Percentiles rank a stretch among this genome's conserved stretches.
Conservation (phyloP, 2,888 invertebrate species). For the Coleophora flavipennella region DNA sequence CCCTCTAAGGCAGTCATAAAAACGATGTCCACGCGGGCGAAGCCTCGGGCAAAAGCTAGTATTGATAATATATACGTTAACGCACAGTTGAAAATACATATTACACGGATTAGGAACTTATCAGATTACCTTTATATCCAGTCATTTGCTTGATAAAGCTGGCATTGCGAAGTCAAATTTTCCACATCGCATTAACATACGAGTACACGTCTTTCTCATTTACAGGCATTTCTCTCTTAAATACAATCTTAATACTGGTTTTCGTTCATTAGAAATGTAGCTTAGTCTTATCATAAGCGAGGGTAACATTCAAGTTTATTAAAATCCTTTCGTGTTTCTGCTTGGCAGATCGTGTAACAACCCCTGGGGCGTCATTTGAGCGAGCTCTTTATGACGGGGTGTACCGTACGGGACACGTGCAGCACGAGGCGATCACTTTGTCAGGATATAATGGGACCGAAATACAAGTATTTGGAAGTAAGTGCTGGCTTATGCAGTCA, state of each 20-base stretch:
- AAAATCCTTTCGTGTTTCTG: neutral
- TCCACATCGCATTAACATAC: no score
- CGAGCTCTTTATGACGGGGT: slow-evolving; percentile 33
- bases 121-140: no score
- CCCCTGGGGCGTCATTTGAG: no score
- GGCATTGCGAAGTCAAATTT: no score
- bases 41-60: no score
- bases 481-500: slow-evolving; percentile 4
- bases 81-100: no score
- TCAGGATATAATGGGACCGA: slow-evolving; percentile 27
- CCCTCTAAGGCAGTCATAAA: no score
- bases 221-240: neutral
- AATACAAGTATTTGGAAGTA: slow-evolving; percentile 40
- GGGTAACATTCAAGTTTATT: neutral
- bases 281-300: neutral
- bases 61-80: no score
- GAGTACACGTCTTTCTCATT: no score
- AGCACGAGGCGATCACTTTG: slow-evolving; percentile 40
- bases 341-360: neutral
- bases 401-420: slow-evolving; percentile 24
- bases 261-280: slow-evolving; percentile 19
- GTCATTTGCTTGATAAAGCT: no score
- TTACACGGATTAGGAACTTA: no score
- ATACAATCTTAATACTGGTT: slow-evolving; percentile 26
- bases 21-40: no score